phyloP scores from a whole-genome alignment of 2,888 invertebrate species.

The Steromphala cineraria region DNA sequence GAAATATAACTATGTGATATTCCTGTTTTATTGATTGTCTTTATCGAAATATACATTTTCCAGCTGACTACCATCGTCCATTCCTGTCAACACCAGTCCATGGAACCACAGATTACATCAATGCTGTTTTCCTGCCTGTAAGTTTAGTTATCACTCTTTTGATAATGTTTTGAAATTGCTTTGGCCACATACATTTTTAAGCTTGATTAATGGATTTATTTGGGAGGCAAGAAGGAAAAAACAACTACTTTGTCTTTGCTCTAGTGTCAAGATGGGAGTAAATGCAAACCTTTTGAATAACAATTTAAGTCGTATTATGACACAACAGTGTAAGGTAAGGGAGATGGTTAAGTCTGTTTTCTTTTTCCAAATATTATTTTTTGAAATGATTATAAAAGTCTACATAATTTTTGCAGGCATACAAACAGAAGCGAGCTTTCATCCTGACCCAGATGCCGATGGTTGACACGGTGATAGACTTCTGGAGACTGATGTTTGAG shows the following conservation, averaged over 20 bases:
- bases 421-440: conserved; percentile 64
- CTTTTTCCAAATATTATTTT: too few species aligned
- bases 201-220: too few species aligned
- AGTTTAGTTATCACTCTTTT: not conserved
- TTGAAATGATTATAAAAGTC: not conserved
- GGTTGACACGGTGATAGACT: conserved; percentile 61
- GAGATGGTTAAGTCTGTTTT: too few species aligned
- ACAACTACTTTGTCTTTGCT: too few species aligned
- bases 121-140: conserved; percentile 40
- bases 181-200: too few species aligned
- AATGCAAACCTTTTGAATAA: too few species aligned
- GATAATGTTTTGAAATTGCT: too few species aligned
- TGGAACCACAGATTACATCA: conserved; percentile 35
- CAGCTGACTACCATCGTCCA: conserved; percentile 31
- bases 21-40: not conserved
- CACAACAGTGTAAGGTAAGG: too few species aligned
- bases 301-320: too few species aligned
- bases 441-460: conserved; percentile 71
- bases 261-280: too few species aligned
- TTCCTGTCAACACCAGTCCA: conserved; percentile 24
- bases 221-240: too few species aligned
- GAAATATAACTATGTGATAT: not conserved
- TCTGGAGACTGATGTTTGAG: conserved; percentile 69
- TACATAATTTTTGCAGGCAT: conserved; percentile 63
- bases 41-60: not conserved